Evolutionary conservation across 2,888 invertebrate genomes (phyloP).

Genomic region (Argyresthia albistria): DNA sequence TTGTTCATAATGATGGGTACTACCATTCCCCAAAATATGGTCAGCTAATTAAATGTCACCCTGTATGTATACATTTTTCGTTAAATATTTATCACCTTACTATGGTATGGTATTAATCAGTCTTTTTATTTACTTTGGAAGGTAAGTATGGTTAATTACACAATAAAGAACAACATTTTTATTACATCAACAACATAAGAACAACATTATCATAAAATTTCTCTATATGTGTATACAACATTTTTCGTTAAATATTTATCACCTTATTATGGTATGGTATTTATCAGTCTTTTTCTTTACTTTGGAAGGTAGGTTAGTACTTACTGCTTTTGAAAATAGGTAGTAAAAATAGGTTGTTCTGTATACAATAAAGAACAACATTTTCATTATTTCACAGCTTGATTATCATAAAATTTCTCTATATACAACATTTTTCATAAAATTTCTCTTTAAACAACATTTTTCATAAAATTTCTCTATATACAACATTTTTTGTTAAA

Average conservation of each 20-base stretch:
- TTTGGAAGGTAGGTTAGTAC: background rate
- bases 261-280: constrained; percentile 3
- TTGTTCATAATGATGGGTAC: too few species aligned
- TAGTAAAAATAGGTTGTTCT: constrained; percentile 2
- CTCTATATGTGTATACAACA: constrained; percentile 9
- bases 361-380: background rate
- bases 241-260: constrained; percentile 1
- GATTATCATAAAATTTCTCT: constrained; percentile 9
- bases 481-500: constrained; percentile 13
- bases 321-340: constrained; percentile 8
- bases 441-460: background rate
- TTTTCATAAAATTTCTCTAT: constrained; percentile 6
- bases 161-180: too few species aligned
- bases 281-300: constrained; percentile 11
- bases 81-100: too few species aligned
- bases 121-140: too few species aligned
- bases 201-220: constrained; percentile 8
- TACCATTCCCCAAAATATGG: too few species aligned
- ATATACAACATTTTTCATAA: constrained; percentile 13
- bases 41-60: too few species aligned
- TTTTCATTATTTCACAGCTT: constrained; percentile 1
- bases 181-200: too few species aligned
- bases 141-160: too few species aligned
- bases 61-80: too few species aligned
- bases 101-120: too few species aligned